Evolutionary conservation across 2,113 vertebrate species (phyloP), one percentile per base, ranked within the genome.

Genomic region (Oreochromis niloticus): DNA sequence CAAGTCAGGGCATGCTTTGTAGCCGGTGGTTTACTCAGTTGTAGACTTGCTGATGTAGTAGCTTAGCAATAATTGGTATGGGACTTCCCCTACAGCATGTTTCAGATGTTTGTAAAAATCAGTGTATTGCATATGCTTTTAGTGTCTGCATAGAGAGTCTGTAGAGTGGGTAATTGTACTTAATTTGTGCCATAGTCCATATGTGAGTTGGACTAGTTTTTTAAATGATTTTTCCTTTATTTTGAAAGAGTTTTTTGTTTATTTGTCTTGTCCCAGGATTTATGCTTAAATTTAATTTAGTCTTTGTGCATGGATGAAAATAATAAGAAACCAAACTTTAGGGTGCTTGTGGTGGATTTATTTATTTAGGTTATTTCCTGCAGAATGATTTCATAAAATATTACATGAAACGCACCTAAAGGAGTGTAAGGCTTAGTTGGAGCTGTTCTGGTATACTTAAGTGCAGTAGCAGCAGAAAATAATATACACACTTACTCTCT

Each of bases 341-440:
- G 16, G 16, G 16, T 12, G 36, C 7, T 17, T 83, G 17, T 39
- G 80, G n/a, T 6, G 54, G 39, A 43, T 86, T 81, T 9, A 4
- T 66, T 66, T 66, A 68, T 13, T 7, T 63, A 36, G 17, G 32
- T 63, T 63, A 63, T 63, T 63, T 63, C 32, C 32, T 63, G 17
- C 30, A 36, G 57, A 56, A 56, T 50, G 14, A 57, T 19, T 46
- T 46, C 13, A 73, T 57, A 32, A 13, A 55, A 66, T 30, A 75
- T 30, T 48, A 50, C 27, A 32, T 32, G 14, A 30, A 22, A 46
- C 4, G 4, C 4, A 71, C 52, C 71, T 6, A 46, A 89, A 85
- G 91, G 92, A 90, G 93, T 89, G 90, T 82, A 89, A 56, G 91
- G 93, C 81, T 91, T 85, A 5, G 17, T 61, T 91, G 92, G 89